Percentiles rank a stretch among this genome's conserved stretches.
Conservation (phyloP, 1,140 invertebrate genomes). For the Hyles vespertilio region DNA sequence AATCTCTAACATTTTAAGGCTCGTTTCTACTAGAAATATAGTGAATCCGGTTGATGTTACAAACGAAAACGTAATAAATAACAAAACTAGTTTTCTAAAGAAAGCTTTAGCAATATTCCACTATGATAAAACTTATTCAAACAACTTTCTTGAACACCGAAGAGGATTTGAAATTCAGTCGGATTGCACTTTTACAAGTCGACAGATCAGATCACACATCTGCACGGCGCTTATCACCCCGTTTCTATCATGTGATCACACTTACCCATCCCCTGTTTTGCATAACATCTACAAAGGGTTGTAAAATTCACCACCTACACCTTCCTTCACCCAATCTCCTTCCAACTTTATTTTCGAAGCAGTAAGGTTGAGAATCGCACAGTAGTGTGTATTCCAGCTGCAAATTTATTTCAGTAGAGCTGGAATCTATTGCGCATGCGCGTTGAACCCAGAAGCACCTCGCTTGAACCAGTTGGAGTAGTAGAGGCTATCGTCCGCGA, state of each 20-base stretch:
- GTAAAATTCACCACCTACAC: slow-evolving; percentile 15
- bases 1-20: no score
- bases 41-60: no score
- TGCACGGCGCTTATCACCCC: slow-evolving; percentile 19
- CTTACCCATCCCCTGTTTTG: slow-evolving; percentile 32
- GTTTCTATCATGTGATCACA: slow-evolving; percentile 19
- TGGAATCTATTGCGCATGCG: slow-evolving; percentile 40
- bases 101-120: no score
- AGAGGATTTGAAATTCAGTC: neutral
- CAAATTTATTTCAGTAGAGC: slow-evolving; percentile 25
- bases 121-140: no score
- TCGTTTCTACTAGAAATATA: no score
- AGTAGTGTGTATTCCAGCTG: slow-evolving; percentile 10
- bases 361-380: slow-evolving; percentile 26
- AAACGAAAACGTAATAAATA: no score
- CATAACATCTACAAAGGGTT: slow-evolving; percentile 42
- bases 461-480: neutral
- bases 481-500: neutral
- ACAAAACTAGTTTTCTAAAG: no score
- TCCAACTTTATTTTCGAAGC: slow-evolving; percentile 10
- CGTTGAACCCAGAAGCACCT: slow-evolving; percentile 4
- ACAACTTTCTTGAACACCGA: neutral
- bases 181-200: no score
- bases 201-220: neutral
- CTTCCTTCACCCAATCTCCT: neutral